Percentiles rank a stretch among this genome's conserved stretches.
Evolutionary conservation across 2,797 vertebrate genomes (phyloP).

Genomic region (Pterois miles): DNA sequence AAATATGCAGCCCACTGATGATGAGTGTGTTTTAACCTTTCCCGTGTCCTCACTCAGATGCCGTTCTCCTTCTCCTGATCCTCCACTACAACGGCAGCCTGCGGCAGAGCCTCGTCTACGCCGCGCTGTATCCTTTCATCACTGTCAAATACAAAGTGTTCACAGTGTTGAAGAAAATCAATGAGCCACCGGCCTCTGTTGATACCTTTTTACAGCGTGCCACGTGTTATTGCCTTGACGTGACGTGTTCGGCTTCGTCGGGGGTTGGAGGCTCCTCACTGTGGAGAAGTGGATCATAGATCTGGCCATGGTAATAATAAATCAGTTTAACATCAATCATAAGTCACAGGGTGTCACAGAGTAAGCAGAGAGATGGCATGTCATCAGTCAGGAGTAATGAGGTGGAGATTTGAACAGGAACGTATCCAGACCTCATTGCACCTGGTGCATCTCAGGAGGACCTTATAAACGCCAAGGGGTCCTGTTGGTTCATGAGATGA

Average conservation of each 20-base stretch:
- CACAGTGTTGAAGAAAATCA: neutral
- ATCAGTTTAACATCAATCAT: slow-evolving; percentile 24
- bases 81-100: slow-evolving; percentile 86
- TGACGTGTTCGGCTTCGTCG: slow-evolving; percentile 82
- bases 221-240: slow-evolving; percentile 58
- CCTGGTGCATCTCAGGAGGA: slow-evolving; percentile 9
- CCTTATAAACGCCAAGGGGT: slow-evolving; percentile 23
- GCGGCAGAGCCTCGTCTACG: slow-evolving; percentile 82
- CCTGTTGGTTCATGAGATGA: slow-evolving; percentile 27
- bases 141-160: neutral
- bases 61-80: slow-evolving; percentile 88
- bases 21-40: slow-evolving; percentile 7
- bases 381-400: slow-evolving; percentile 57
- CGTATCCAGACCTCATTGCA: slow-evolving; percentile 38
- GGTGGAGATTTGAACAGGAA: slow-evolving; percentile 29
- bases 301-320: slow-evolving; percentile 91
- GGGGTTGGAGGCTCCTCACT: slow-evolving; percentile 88
- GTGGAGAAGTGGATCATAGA: slow-evolving; percentile 92
- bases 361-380: slow-evolving; percentile 18
- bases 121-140: slow-evolving; percentile 88
- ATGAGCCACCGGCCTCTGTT: neutral
- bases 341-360: neutral
- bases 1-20: neutral
- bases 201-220: neutral
- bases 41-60: slow-evolving; percentile 84